Evolutionary conservation across 2,888 invertebrate species (phyloP).

Genomic region (Odiellus spinosus): DNA sequence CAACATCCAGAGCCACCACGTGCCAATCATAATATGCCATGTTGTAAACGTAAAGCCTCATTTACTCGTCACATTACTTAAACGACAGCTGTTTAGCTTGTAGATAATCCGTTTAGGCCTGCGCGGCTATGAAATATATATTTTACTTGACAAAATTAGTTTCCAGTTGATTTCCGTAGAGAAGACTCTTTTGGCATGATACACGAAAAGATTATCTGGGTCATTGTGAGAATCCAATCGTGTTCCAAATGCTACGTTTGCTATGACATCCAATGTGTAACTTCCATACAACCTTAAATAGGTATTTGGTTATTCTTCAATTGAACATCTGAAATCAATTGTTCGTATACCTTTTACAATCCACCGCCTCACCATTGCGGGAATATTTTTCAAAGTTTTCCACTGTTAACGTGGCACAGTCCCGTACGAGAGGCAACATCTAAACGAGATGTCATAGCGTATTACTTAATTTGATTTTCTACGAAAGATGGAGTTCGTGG

Average conservation of each 20-base stretch:
- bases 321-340: not conserved
- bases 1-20: no score
- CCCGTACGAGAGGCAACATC: slow-evolving; percentile 8
- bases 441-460: no score
- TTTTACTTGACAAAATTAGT: no score
- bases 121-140: no score
- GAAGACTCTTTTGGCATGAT: slow-evolving; percentile 8
- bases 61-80: no score
- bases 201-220: slow-evolving; percentile 11
- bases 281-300: slow-evolving; percentile 32
- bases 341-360: slow-evolving; percentile 29
- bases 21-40: no score
- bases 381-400: slow-evolving; percentile 18
- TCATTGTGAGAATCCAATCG: slow-evolving; percentile 34
- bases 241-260: slow-evolving; percentile 44
- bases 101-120: no score
- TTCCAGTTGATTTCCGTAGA: not conserved
- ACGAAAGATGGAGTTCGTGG: no score
- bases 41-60: no score
- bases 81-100: no score
- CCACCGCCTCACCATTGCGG: slow-evolving; percentile 28
- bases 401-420: slow-evolving; percentile 6
- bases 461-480: no score
- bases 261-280: slow-evolving; percentile 45
- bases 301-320: not conserved